Conservation (phyloP, 2,113 vertebrate species). For the Ageneiosus marmoratus region DNA sequence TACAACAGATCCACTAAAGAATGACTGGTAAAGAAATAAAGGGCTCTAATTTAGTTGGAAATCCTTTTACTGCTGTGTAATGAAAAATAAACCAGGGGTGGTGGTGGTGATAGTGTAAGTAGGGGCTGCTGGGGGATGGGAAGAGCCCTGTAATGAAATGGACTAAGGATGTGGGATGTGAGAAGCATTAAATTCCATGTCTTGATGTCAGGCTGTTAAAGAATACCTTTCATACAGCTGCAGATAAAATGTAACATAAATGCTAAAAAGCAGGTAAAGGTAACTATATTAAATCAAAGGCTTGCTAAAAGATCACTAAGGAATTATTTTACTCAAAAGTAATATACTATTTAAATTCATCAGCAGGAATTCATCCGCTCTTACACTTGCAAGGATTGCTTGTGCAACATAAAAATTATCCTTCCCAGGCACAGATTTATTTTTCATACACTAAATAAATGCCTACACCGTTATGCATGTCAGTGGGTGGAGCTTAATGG, state of each 20-base stretch:
- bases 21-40: not conserved
- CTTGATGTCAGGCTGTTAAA: not conserved
- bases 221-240: not conserved
- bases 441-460: not conserved
- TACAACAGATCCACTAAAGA: constrained; percentile 6
- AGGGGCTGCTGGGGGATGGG: too few relatives aligned
- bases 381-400: not conserved
- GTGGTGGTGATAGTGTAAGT: too few relatives aligned
- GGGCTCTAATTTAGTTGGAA: constrained; percentile 3
- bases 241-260: not conserved
- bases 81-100: not conserved
- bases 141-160: constrained; percentile 1
- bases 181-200: constrained; percentile 12
- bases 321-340: not conserved
- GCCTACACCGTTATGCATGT: too few relatives aligned
- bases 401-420: not conserved
- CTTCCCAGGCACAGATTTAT: not conserved
- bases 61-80: constrained; percentile 8
- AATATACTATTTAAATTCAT: not conserved
- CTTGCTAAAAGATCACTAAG: not conserved
- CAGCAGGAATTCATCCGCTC: not conserved
- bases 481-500: too few relatives aligned
- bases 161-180: not conserved
- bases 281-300: not conserved
- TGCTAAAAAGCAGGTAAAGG: not conserved